A percentile compares a stretch with the other conserved stretches of the same genome.
Conservation (phyloP, 2,113 vertebrate species). For the Pseudolaguvia tuberculata region DNA sequence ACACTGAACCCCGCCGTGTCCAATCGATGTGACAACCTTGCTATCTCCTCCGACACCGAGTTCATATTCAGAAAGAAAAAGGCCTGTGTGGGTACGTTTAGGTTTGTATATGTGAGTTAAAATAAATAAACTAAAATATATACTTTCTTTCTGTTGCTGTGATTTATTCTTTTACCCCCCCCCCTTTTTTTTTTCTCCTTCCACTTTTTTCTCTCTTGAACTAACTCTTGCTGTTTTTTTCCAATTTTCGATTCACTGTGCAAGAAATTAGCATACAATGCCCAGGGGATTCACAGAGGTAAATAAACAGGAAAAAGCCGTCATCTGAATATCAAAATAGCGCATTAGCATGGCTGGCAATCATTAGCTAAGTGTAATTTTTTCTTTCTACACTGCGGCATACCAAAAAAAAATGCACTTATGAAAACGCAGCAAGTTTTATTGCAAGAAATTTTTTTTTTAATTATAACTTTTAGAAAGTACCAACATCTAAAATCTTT, state of each 20-base stretch:
- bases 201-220: neutral
- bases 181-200: too few species aligned
- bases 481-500: neutral
- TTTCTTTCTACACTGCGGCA: conserved; percentile 13
- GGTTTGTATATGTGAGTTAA: too few species aligned
- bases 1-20: conserved; percentile 41
- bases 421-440: neutral
- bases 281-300: conserved; percentile 42
- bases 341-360: conserved; percentile 43
- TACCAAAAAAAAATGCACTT: neutral
- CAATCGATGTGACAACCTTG: conserved; percentile 54
- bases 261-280: conserved; percentile 40
- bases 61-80: too few species aligned
- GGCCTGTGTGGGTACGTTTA: too few species aligned
- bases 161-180: neutral
- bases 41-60: conserved; percentile 43
- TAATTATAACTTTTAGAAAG: neutral
- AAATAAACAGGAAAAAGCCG: conserved; percentile 50
- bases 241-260: conserved; percentile 32
- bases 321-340: conserved; percentile 49
- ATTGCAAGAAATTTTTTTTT: neutral
- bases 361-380: conserved; percentile 46
- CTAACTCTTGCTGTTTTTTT: conserved; percentile 8
- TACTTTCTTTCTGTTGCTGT: neutral
- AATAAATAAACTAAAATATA: too few species aligned